Evolutionary conservation across 2,113 vertebrate genomes (phyloP).

Genomic region (Glaucomys volans): DNA sequence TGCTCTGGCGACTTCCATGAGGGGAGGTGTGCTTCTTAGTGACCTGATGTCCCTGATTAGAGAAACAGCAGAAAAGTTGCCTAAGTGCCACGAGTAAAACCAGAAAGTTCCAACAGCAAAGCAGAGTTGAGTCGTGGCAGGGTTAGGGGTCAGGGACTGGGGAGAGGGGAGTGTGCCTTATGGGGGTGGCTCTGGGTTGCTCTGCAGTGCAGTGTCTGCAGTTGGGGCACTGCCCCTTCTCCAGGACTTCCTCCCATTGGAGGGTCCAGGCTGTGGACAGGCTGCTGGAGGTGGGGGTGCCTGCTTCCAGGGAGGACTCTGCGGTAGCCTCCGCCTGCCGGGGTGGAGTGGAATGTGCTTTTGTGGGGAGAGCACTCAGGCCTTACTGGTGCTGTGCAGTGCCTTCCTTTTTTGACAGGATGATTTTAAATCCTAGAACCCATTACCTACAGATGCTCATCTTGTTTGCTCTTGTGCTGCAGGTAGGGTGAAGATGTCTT

Average conservation of each 20-base stretch:
- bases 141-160: neutral
- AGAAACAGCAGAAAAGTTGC: slow-evolving; percentile 13
- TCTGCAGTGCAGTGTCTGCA: neutral
- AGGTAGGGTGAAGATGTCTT: neutral
- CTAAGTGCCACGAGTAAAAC: neutral
- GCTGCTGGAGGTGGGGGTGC: neutral
- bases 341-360: neutral
- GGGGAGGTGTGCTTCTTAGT: neutral
- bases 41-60: neutral
- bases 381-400: neutral
- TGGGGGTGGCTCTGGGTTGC: too few species aligned
- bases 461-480: neutral
- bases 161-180: too few species aligned
- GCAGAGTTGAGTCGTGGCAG: neutral
- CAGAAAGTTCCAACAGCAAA: neutral
- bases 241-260: neutral
- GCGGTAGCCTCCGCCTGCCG: neutral
- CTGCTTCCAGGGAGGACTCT: neutral
- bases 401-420: slow-evolving; percentile 17
- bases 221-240: neutral
- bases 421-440: neutral
- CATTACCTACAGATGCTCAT: neutral
- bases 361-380: neutral
- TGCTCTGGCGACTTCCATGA: neutral
- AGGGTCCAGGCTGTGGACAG: neutral